Evolutionary conservation across 92 coral and sea anemone species (phyloP), one percentile per base, ranked within the genome.

Genomic region (Palythoa heliodiscus): DNA sequence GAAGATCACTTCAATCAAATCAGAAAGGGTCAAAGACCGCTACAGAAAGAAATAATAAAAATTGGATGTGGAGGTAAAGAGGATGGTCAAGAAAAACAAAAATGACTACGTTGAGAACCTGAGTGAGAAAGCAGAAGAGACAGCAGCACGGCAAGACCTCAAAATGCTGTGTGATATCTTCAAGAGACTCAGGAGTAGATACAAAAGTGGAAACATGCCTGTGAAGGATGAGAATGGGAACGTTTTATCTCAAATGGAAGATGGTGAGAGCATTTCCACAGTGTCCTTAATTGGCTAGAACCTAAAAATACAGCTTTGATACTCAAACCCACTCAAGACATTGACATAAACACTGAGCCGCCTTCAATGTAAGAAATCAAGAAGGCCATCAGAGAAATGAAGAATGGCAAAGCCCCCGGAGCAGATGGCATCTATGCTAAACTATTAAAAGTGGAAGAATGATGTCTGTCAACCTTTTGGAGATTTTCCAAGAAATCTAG

Each of bases 61-160:
- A 29, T 29, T 29, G 35, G 35, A 29, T 29, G 35, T 0, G 35
- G 1, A 29, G 35, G 35, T 29, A 29, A 29, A 29, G 35, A 29
- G 35, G 35, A 29, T 29, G 35, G 35, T 1, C 35, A 29, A 29
- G 35, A 29, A 29, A 29, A 29, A 29, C 35, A 29, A 54, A 12
- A 76, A 76, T 3, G 82, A 47, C 82, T 76, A 17, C 64, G 24
- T 47, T 11, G 81, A 75, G 5, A 76, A 54, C 67, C 66, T 47
- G 81, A 12, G 66, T 76, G 82, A 76, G 82, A 39, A 40, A 17
- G 29, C 82, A 76, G 82, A 76, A 76, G 58, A 76, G 67, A 2
- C 80, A 47, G 80, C 60, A 43, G 80, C 61, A 43, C 80, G 57
- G 22, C 23, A 75, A 75, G 80, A 40, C 80, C 61, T 11, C 35